Evolutionary conservation across 2,888 invertebrate species (phyloP), one percentile per base, ranked within the genome.

Genomic region (Altica lythri): DNA sequence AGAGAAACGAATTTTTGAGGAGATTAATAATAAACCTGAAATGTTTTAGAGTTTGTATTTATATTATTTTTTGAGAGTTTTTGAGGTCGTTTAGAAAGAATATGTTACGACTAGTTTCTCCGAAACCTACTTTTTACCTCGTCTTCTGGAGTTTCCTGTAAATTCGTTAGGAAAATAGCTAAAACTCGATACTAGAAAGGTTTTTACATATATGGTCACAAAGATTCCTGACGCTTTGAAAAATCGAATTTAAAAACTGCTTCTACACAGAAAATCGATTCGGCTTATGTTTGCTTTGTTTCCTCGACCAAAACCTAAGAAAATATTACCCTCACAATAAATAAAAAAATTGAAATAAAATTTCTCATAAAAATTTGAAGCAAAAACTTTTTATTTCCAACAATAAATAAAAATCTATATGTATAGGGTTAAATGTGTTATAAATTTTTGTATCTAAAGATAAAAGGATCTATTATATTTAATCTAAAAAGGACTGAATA

Each of bases 1-100:
- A 27, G 78, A 79, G 63, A 74, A 77, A 61, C 65, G 72, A 50
- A 59, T 80, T 8, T 66, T 70, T 52, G 72, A 77, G 59, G 78
- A 79, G 70, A 76, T 80, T 16, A 72, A 72, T 42, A 60, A 64
- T 9, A 60, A 68, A 64, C 75, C 77, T 8, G 71, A 75, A 25
- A 66, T 62, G 51, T 76, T 77, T 67, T 72, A 65, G 29, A 22
- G 22, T 22, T 22, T 22, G n/a, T n/a, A 5, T 22, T 22, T 5
- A 22, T 22, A 60, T 40, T 27, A 2, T 17, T 4, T 46, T 10
- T n/a, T 2, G 30, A 30, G 13, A 12, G 13, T 30, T 30, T 12
- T 30, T 13, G 13, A 13, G 10, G 13, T 30, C 2, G n/a, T n/a
- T n/a, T n/a, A n/a, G n/a, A n/a, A n/a, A n/a, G n/a, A n/a, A n/a